phyloP scores from a whole-genome alignment of 2,888 invertebrate species.

The Deladenus siricidicola region DNA sequence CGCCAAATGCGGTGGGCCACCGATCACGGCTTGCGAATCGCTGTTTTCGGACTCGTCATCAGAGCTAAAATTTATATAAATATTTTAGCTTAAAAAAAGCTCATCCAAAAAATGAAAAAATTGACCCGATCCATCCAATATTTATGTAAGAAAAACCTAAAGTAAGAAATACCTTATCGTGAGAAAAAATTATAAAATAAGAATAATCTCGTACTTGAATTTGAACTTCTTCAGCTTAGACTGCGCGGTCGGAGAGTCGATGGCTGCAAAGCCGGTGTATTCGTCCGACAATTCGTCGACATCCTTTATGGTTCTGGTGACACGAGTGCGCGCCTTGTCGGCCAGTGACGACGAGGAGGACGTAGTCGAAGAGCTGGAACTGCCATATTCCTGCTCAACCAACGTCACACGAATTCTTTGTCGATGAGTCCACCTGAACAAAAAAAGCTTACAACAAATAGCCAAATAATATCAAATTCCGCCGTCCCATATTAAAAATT shows the following conservation, averaged over 20 bases:
- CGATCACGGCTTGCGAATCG: neutral
- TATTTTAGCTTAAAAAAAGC: no score
- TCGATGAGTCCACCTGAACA: conserved; percentile 70
- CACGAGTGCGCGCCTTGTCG: no score
- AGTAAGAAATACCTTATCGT: no score
- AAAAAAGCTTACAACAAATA: neutral
- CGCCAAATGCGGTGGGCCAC: conserved; percentile 69
- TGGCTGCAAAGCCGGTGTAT: neutral
- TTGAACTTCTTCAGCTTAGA: conserved; percentile 7
- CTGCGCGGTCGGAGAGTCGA: neutral
- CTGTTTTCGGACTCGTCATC: conserved; percentile 20
- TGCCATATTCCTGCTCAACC: conserved; percentile 51
- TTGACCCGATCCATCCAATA: no score
- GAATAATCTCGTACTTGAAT: conserved; percentile 17
- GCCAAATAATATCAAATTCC: neutral
- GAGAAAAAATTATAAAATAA: no score
- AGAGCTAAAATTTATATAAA: conserved; percentile 14
- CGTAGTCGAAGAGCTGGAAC: conserved; percentile 14
- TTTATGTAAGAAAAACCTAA: no score
- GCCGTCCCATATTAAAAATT: neutral
- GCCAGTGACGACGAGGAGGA: conserved; percentile 2
- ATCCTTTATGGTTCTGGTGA: neutral
- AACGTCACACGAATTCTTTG: conserved; percentile 80
- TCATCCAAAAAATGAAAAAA: no score
- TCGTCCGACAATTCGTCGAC: neutral